Evolutionary conservation across 1,140 invertebrate species (phyloP), one percentile per base, ranked within the genome.

Genomic region (Sesamia nonagrioides): DNA sequence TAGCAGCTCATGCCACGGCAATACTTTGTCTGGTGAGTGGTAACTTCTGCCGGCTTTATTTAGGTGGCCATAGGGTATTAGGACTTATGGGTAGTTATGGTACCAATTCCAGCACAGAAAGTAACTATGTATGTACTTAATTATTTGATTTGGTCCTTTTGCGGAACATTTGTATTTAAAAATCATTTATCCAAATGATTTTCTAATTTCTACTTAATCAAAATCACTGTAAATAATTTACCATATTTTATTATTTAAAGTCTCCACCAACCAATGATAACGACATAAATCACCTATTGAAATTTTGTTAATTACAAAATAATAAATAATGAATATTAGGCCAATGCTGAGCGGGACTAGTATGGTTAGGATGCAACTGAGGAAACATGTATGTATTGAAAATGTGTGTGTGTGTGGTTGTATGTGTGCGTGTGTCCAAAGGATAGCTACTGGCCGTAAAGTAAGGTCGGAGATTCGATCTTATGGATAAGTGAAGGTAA

Each of bases 301-400:
- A 17, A 37, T 7, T n/a, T 27, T 61, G 27, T 2, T 37, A 37
- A 40, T 61, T n/a, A 37, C 40, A 40, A 17, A 61, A 61, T 61
- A n/a, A 71, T 35, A n/a, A 50, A 40, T 58, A 11, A 27, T 58
- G 4, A 18, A 56, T 18, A 35, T 40, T 58, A 66, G 33, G 63
- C 78, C 78, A 75, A 61, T 80, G 56, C 17, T 18, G 15, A 33
- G 52, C 33, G 5, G 3, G 15, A 33, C 48, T 17, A 81, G 69
- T 78, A 78, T 72, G 66, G 35, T 48, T 50, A 54, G 63, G 37
- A 54, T 73, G 42, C 68, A 61, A 72, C 58, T 60, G 37, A 78
- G 77, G 68, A 78, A 78, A 72, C 56, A 45, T 63, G 77, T 48
- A 18, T 11, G 42, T 8, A 5, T 8, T 61, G 35, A 6, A 21